These are phyloP conservation scores for Aspidapion aeneum DNA, from an alignment of 2,888 invertebrate species.

Conservation along the genomic window DNA sequence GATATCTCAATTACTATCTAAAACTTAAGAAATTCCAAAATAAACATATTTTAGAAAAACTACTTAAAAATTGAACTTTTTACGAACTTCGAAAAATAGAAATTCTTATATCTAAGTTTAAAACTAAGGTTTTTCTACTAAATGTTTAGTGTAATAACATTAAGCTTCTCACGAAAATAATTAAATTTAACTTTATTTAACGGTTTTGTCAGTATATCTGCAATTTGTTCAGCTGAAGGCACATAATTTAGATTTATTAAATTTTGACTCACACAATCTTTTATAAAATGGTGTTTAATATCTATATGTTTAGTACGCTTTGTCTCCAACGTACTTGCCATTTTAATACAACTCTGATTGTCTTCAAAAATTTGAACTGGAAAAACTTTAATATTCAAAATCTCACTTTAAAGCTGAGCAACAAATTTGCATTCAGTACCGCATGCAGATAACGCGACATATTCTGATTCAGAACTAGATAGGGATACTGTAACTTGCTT, in stretches of 20 bases:
- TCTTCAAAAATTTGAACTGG: constrained; percentile 23
- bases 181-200: not conserved
- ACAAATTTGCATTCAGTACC: constrained; percentile 26
- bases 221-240: constrained; percentile 8
- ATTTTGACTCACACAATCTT: constrained; percentile 9
- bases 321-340: constrained; percentile 20
- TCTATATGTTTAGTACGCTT: constrained; percentile 25
- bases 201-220: constrained; percentile 14
- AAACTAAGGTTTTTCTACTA: no score
- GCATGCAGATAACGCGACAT: constrained; percentile 25
- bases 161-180: not conserved
- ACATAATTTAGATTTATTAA: constrained; percentile 10
- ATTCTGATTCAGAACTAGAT: constrained; percentile 28
- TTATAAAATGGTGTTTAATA: constrained; percentile 17
- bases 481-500: constrained; percentile 24
- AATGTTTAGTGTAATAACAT: not conserved
- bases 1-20: no score
- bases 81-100: no score
- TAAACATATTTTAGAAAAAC: no score
- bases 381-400: constrained; percentile 13
- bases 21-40: no score
- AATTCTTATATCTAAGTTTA: no score
- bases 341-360: constrained; percentile 21
- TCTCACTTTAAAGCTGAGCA: constrained; percentile 20
- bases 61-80: no score